Evolutionary conservation across 2,113 vertebrate species (phyloP).

Genomic region (Ibidorhyncha struthersii): DNA sequence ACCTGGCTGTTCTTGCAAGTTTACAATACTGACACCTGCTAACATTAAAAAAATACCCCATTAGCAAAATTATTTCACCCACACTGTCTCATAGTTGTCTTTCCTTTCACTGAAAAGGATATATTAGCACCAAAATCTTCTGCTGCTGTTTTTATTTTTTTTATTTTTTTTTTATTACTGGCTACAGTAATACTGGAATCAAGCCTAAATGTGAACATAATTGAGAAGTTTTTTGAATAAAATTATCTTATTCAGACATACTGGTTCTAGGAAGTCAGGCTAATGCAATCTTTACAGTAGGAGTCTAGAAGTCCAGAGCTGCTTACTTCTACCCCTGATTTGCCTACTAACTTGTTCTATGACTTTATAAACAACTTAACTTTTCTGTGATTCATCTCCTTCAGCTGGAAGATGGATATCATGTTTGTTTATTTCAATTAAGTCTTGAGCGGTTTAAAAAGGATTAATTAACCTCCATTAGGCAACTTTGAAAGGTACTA

Average conservation of each 20-base stretch:
- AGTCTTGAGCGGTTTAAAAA: conserved; percentile 15
- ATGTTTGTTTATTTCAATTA: conserved; percentile 54
- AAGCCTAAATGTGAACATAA: conserved; percentile 26
- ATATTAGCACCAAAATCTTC: not conserved
- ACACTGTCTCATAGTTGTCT: not conserved
- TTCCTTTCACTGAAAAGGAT: not conserved
- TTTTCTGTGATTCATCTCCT: conserved; percentile 32
- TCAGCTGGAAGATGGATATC: conserved; percentile 4
- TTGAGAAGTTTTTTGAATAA: conserved; percentile 44
- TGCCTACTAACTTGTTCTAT: conserved; percentile 34
- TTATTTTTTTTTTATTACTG: not conserved
- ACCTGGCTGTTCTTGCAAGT: not conserved
- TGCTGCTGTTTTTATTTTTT: not conserved
- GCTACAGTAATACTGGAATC: conserved; percentile 7
- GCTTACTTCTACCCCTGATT: conserved; percentile 6
- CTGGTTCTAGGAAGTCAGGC: conserved; percentile 4
- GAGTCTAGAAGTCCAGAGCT: conserved; percentile 22
- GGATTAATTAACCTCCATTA: conserved; percentile 43
- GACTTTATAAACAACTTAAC: conserved; percentile 34
- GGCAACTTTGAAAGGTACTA: conserved; percentile 17
- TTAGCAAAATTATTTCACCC: not conserved
- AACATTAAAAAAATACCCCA: not conserved
- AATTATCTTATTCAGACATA: conserved; percentile 39
- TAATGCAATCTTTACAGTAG: conserved; percentile 5
- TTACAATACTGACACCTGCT: not conserved